phyloP scores from a whole-genome alignment of 2,888 invertebrate genomes.

The Chelonus formosanus region DNA sequence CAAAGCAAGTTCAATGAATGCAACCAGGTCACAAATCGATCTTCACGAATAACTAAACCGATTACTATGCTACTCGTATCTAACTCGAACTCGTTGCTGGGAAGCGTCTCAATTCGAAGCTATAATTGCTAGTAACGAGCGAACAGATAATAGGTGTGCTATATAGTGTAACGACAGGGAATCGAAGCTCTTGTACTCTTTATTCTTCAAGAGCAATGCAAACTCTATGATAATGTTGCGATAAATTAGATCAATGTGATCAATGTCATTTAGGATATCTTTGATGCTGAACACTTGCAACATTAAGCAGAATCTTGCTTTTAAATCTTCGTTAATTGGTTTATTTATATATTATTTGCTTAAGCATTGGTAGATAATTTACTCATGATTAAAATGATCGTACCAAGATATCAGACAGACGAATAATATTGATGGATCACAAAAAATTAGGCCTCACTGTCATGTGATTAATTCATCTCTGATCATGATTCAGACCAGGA shows the following conservation, averaged over 20 bases:
- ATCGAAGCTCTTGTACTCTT: slow-evolving; percentile 15
- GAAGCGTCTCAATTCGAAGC: slow-evolving; percentile 26
- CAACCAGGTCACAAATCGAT: slow-evolving; percentile 25
- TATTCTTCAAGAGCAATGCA: slow-evolving; percentile 9
- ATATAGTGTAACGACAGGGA: slow-evolving; percentile 19
- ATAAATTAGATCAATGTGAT: slow-evolving; percentile 29
- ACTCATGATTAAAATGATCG: too few species aligned
- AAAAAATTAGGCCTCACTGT: too few species aligned
- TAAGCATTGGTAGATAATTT: too few species aligned
- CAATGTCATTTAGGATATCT: slow-evolving; percentile 2
- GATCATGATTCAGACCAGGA: too few species aligned
- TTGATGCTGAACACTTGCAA: neutral
- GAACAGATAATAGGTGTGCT: slow-evolving; percentile 28
- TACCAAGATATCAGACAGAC: too few species aligned
- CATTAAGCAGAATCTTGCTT: too few species aligned
- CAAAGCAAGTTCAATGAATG: neutral
- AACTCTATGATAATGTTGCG: slow-evolving; percentile 8
- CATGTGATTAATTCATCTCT: too few species aligned
- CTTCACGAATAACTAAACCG: slow-evolving; percentile 9
- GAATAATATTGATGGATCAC: too few species aligned
- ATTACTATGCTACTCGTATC: neutral
- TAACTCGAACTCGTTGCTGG: slow-evolving; percentile 3
- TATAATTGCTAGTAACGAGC: slow-evolving; percentile 34
- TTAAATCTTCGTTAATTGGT: too few species aligned
- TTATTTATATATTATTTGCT: too few species aligned